A percentile compares a stretch with the other conserved stretches of the same genome.
phyloP scores from a whole-genome alignment of 2,113 vertebrate species.

The Nannospalax galili region DNA sequence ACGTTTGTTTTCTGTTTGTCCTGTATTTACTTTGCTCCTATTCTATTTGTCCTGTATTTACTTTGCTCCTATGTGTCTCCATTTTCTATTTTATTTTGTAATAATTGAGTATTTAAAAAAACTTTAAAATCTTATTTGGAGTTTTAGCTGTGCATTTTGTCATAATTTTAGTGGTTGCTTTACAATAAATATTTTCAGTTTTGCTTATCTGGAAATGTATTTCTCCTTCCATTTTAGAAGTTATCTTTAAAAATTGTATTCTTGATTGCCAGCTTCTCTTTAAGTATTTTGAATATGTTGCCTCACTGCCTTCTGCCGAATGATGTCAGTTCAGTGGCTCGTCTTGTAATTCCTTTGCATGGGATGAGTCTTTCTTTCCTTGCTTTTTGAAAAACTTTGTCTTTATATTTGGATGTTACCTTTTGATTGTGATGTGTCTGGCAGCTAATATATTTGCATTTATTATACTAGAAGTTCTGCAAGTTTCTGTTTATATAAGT shows the following conservation, averaged over 20 bases:
- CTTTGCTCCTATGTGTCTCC: neutral
- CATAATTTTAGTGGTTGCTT: slow-evolving; percentile 4
- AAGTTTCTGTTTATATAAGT: neutral
- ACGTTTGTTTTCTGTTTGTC: neutral
- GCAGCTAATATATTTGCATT: slow-evolving; percentile 36
- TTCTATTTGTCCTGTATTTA: neutral
- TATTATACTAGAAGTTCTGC: slow-evolving; percentile 19
- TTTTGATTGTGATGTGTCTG: neutral
- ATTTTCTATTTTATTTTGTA: neutral
- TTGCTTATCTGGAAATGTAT: neutral
- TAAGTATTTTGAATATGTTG: neutral
- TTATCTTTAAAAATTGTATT: neutral
- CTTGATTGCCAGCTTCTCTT: slow-evolving; percentile 14
- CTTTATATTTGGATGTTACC: neutral
- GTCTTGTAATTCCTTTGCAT: neutral
- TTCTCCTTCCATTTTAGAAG: neutral
- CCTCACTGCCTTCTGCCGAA: neutral
- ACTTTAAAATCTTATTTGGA: neutral
- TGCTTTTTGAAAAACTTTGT: slow-evolving; percentile 25
- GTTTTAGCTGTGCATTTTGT: slow-evolving; percentile 3
- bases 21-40: neutral
- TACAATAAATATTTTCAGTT: neutral
- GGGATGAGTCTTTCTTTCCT: neutral
- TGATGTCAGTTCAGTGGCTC: neutral
- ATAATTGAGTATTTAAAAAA: slow-evolving; percentile 32